A percentile compares a stretch with the other conserved stretches of the same genome.
Conservation (phyloP, 2,888 invertebrate species). For the Lithosia quadra region DNA sequence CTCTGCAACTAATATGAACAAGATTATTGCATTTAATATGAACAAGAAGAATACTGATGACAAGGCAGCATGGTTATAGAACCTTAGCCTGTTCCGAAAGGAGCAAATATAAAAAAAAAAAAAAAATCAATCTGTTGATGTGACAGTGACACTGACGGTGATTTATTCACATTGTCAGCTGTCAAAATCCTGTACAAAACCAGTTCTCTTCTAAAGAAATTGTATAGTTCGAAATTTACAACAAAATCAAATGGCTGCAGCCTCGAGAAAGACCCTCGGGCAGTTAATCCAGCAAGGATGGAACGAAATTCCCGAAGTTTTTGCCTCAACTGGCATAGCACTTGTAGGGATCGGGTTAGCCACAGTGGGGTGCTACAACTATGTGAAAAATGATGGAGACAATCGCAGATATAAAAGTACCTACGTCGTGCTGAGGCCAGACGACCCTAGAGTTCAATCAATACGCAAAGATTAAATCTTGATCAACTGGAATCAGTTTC, state of each 20-base stretch:
- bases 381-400: slow-evolving; percentile 88
- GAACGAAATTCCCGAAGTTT: slow-evolving; percentile 91
- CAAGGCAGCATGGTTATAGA: too few species aligned
- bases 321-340: slow-evolving; percentile 87
- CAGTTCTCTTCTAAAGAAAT: neutral
- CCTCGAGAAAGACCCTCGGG: slow-evolving; percentile 69
- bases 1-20: too few species aligned
- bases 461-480: slow-evolving; percentile 83
- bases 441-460: slow-evolving; percentile 88
- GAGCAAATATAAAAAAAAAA: too few species aligned
- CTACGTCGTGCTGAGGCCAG: slow-evolving; percentile 89
- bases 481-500: slow-evolving; percentile 20
- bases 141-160: too few species aligned
- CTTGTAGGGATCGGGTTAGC: slow-evolving; percentile 86
- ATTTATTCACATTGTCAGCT: too few species aligned
- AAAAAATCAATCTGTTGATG: too few species aligned
- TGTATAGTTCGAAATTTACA: neutral
- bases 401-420: slow-evolving; percentile 89
- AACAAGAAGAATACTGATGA: too few species aligned
- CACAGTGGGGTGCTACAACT: slow-evolving; percentile 78
- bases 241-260: slow-evolving; percentile 65
- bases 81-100: too few species aligned
- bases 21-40: too few species aligned
- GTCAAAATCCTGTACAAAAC: neutral
- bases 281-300: slow-evolving; percentile 82